Conservation (phyloP, 1,140 invertebrate species). For the Bradynema listronoti region DNA sequence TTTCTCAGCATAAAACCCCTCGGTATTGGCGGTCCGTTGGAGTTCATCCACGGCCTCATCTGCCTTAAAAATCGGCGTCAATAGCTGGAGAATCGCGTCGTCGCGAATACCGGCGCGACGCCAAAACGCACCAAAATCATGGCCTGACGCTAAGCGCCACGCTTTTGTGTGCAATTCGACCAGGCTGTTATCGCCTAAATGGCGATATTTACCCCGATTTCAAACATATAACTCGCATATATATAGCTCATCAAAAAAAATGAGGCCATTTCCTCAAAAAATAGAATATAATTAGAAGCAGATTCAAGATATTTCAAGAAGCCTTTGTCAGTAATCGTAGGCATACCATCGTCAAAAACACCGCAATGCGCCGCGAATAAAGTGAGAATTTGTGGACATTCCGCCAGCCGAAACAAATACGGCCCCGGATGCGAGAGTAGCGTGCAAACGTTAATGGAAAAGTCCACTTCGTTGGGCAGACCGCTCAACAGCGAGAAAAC, state of each 20-base stretch:
- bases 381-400: conserved; percentile 76
- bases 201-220: background rate
- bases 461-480: conserved; percentile 94
- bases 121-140: conserved; percentile 58
- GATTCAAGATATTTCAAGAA: too few species aligned
- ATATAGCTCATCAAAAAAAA: background rate
- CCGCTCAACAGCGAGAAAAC: conserved; percentile 81
- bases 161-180: conserved; percentile 13
- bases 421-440: conserved; percentile 82
- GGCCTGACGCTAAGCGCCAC: conserved; percentile 33
- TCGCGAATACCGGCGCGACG: conserved; percentile 45
- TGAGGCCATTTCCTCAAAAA: background rate
- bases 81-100: conserved; percentile 33
- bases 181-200: background rate
- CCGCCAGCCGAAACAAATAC: conserved; percentile 74
- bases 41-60: conserved; percentile 17
- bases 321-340: too few species aligned
- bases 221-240: background rate
- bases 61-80: conserved; percentile 12
- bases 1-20: too few species aligned
- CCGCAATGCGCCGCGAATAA: conserved; percentile 84
- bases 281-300: background rate
- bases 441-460: conserved; percentile 92
- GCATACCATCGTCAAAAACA: conserved; percentile 76
- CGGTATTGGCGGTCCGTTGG: background rate